phyloP scores from a whole-genome alignment of 2,113 vertebrate species.

The Reinhardtius hippoglossoides region DNA sequence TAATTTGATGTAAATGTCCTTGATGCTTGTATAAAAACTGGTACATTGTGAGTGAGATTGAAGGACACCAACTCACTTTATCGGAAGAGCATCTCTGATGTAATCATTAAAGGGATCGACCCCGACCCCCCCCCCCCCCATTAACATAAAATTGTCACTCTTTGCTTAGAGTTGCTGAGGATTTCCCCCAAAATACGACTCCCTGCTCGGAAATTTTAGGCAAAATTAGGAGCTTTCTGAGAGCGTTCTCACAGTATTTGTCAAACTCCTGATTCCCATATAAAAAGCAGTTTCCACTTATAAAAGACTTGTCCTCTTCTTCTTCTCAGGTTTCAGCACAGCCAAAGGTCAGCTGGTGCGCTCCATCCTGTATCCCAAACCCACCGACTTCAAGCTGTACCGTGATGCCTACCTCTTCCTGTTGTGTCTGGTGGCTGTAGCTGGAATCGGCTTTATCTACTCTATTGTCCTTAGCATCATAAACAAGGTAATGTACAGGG shows the following conservation, averaged over 20 bases:
- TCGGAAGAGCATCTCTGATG: not conserved
- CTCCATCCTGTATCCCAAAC: constrained; percentile 97
- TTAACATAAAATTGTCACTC: no score
- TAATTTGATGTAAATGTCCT: not conserved
- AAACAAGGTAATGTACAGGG: constrained; percentile 84
- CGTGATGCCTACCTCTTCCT: constrained; percentile 96
- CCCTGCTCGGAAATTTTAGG: no score
- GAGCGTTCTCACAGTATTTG: not conserved
- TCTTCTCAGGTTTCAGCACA: constrained; percentile 91
- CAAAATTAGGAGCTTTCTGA: no score
- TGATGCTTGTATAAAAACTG: not conserved
- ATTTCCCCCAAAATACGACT: no score
- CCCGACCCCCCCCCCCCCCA: no score
- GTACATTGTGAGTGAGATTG: not conserved
- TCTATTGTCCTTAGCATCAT: constrained; percentile 90
- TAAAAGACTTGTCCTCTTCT: not conserved
- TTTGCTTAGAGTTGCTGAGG: no score
- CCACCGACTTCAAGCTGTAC: constrained; percentile 98
- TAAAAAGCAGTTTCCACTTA: not conserved
- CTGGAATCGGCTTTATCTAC: constrained; percentile 94
- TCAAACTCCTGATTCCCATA: no score
- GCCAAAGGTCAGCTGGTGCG: constrained; percentile 97
- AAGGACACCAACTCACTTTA: not conserved
- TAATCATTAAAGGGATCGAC: not conserved
- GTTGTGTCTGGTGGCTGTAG: constrained; percentile 93